Base-by-base conservation (phyloP, 2,888 invertebrate genomes). In the Alloplasta piceator region DNA sequence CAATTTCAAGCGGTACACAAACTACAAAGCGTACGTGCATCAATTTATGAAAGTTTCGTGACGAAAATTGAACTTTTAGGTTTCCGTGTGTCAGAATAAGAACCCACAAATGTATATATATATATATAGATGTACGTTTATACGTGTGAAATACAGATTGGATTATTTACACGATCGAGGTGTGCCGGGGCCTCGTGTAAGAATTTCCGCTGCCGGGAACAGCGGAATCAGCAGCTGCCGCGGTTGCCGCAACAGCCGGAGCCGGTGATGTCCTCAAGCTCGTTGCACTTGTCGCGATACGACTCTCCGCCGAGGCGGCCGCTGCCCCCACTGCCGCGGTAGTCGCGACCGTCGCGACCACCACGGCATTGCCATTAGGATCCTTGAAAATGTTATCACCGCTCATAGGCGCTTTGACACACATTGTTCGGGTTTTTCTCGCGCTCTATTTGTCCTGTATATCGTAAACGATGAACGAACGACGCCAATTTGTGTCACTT, bases 81-180 rank as follows among this genome's bases (percentile, higher is more conserved):
- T 1, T 26, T 26, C 26, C 3, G 26, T 26, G 26, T 3, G 26
- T 26, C 26, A 26, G 26, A 3, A 26, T 26, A 26, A 26, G 26
- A 26, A 3, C 1, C 1, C 26, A 26, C 26, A 26, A 26, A 26
- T 26, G 26, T 26, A 26, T 26, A 26, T 26, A 3, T 3, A 26
- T 26, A 26, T 26, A 26, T 26, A 26, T 26, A 2, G 26, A 26
- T 26, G 26, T 26, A 26, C 26, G 26, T 26, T 26, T 26, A 26
- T 26, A 26, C 26, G 26, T 26, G 3, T 26, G 26, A 26, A 26
- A 26, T 26, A 26, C 26, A 3, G 26, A 26, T 26, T 1, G 26
- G 58, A 56, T 83, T 89, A 91, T 88, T 91, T 90, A 91, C 91
- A 91, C 90, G 90, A 91, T 89, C 85, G 91, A 91, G 82, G 91